A percentile compares a stretch with the other conserved stretches of the same genome.
phyloP scores from a whole-genome alignment of 2,888 invertebrate species.

The Cheilosia vernalis region DNA sequence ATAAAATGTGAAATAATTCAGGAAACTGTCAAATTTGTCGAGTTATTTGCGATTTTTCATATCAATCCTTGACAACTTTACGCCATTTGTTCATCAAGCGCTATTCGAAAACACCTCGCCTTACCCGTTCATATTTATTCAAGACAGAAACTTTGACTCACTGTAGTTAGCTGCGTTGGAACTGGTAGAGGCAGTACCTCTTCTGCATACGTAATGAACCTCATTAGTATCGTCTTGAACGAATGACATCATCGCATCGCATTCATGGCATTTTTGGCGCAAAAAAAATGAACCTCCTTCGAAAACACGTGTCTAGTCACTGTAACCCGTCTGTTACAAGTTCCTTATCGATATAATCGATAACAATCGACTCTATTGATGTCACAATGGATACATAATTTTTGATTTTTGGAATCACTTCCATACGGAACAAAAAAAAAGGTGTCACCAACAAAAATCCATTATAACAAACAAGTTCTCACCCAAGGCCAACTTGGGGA shows the following conservation, averaged over 20 bases:
- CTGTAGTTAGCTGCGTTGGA: background rate
- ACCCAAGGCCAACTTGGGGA: background rate
- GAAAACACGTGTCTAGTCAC: background rate
- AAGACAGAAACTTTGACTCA: background rate
- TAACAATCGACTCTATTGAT: too few species aligned
- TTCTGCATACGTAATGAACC: slow-evolving; percentile 7
- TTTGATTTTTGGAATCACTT: too few species aligned
- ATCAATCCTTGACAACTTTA: too few species aligned
- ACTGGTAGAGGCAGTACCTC: background rate
- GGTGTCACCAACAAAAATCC: slow-evolving; percentile 15
- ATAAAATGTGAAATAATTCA: too few species aligned
- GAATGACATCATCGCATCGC: slow-evolving; percentile 18
- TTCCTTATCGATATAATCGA: too few species aligned
- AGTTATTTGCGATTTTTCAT: too few species aligned
- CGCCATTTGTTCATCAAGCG: too few species aligned
- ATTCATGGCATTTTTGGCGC: slow-evolving; percentile 1
- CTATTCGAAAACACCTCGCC: too few species aligned
- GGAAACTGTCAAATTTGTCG: too few species aligned
- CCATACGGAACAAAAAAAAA: background rate
- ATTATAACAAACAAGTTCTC: slow-evolving; percentile 24
- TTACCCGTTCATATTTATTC: background rate
- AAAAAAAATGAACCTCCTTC: background rate
- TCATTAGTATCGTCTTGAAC: background rate
- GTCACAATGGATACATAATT: too few species aligned
- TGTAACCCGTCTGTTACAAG: too few species aligned